Percentiles rank a stretch among this genome's conserved stretches.
These are phyloP conservation scores for Indicator maculatus DNA, from an alignment of 2,113 vertebrate genomes.

Conservation along the genomic window DNA sequence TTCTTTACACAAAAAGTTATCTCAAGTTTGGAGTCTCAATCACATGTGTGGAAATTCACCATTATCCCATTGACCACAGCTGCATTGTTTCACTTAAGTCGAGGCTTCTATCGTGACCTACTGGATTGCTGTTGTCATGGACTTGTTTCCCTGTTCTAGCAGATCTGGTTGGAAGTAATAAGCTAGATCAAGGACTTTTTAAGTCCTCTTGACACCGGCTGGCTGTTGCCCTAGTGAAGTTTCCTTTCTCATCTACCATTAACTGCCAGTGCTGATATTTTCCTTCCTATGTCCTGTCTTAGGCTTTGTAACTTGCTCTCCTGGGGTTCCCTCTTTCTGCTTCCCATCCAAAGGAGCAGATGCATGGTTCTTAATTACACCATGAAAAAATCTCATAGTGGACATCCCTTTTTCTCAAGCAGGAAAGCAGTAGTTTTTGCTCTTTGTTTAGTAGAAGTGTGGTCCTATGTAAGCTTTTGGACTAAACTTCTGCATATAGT, in stretches of 20 bases:
- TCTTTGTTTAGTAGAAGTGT: not conserved
- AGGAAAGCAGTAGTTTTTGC: not conserved
- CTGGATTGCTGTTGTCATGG: not conserved
- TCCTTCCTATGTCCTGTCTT: not conserved
- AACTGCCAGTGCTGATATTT: not conserved
- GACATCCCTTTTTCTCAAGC: not conserved
- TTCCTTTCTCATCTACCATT: not conserved
- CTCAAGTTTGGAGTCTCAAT: not conserved
- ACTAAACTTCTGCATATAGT: not conserved
- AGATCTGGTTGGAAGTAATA: not conserved
- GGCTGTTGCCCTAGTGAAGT: not conserved
- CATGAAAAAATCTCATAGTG: not conserved
- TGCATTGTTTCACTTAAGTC: not conserved
- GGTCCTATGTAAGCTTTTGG: not conserved
- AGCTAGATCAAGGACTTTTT: not conserved
- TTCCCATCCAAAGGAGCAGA: not conserved
- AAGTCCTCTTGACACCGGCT: not conserved
- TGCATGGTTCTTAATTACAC: not conserved
- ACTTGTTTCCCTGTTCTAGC: not conserved
- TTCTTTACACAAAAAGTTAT: not conserved
- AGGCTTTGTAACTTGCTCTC: not conserved
- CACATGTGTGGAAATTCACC: rapidly evolving
- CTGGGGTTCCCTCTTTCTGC: not conserved
- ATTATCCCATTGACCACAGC: not conserved
- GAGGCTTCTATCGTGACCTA: not conserved